A percentile compares a stretch with the other conserved stretches of the same genome.
phyloP scores from a whole-genome alignment of 1,140 invertebrate species.

The Heterodera carotae region DNA sequence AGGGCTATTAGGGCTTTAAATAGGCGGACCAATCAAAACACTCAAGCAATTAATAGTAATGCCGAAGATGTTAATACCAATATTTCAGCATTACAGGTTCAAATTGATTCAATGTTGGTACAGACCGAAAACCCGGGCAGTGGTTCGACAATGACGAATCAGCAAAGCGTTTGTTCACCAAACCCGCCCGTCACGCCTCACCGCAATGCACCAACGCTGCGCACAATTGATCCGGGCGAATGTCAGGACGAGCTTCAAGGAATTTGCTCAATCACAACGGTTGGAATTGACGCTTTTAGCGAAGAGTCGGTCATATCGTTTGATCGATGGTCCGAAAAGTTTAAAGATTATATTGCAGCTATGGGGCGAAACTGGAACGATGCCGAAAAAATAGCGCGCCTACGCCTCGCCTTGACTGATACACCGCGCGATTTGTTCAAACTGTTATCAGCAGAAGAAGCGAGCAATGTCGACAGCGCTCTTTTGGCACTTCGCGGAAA shows the following conservation, averaged over 20 bases:
- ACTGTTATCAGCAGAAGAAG: neutral
- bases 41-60: neutral
- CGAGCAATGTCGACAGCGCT: neutral
- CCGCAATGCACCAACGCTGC: neutral
- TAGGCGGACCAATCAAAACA: neutral
- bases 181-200: neutral
- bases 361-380: neutral
- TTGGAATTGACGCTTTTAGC: neutral
- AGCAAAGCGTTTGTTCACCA: too few relatives aligned
- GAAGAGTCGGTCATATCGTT: neutral
- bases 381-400: constrained; percentile 3
- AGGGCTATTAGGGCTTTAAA: neutral
- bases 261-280: neutral
- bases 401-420: neutral
- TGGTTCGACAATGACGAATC: neutral
- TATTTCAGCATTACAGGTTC: neutral
- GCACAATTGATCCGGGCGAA: too few relatives aligned
- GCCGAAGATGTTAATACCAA: neutral
- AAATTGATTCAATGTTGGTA: neutral
- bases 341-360: neutral
- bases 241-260: neutral
- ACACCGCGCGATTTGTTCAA: neutral
- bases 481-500: neutral
- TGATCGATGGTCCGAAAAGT: neutral
- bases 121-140: neutral